Base-by-base conservation (phyloP, 2,888 invertebrate genomes). In the Cenopis cana region DNA sequence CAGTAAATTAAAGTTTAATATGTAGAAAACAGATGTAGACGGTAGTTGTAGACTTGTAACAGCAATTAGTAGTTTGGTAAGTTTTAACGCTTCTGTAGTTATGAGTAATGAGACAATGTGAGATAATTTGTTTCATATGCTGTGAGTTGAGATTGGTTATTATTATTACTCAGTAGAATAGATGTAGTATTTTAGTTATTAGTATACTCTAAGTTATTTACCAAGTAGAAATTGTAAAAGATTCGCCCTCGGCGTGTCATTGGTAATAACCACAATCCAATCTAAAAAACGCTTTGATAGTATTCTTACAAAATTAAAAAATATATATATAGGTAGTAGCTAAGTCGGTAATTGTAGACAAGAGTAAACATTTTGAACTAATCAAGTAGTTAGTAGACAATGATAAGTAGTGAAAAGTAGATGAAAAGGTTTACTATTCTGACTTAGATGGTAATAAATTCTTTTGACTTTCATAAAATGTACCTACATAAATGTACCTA, bases 1-100 rank as follows among this genome's bases (percentile, higher is more conserved):
- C 89, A 89, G 90, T 90, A 89, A 81, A 80, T 75, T 76, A 70
- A 82, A 77, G 76, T 81, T 77, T 74, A n/a, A n/a, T n/a, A 77
- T 76, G 79, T 60, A 76, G 60, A 65, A 74, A 59, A 33, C 33
- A 33, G 54, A 33, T 24, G 77, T 80, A 78, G 76, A 75, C 74
- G 81, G 77, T 73, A 72, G 64, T 76, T 75, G 69, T 73, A 76
- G 36, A 74, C 9, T 75, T 61, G 68, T 66, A 69, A 70, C 64
- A 60, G 50, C 68, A 72, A 73, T 38, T n/a, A 60, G 54, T 66
- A 60, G 70, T 55, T 54, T 55, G 54, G 17, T 60, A 20, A 55
- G 60, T 61, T 60, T 14, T 55, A 59, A 33, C 18, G 69, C 69
- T 69, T 69, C n/a, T 52, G 29, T 69, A 65, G 64, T 57, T 59